phyloP scores from a whole-genome alignment of 1,140 invertebrate species.

The Oppia nitens region DNA sequence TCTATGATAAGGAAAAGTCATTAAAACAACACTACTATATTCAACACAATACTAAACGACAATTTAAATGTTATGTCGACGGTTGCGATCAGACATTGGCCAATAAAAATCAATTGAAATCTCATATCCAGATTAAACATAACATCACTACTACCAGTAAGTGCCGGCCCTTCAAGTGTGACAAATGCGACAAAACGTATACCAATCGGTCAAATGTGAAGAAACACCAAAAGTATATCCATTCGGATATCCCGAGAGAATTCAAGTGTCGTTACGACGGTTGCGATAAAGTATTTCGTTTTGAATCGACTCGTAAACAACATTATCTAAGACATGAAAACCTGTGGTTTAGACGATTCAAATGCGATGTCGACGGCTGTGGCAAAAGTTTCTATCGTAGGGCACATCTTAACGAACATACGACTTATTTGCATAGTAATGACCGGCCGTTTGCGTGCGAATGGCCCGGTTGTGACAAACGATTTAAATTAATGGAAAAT shows the following conservation, averaged over 20 bases:
- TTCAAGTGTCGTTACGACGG: neutral
- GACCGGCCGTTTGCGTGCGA: neutral
- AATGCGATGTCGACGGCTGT: neutral
- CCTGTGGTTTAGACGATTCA: neutral
- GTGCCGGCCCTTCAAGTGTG: neutral
- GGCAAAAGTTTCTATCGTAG: neutral
- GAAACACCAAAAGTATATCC: neutral
- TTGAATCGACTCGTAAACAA: neutral
- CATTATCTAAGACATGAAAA: neutral
- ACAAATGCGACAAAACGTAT: neutral
- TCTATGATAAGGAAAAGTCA: neutral
- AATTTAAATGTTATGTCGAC: conserved; percentile 9
- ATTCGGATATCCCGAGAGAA: neutral
- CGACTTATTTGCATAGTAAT: neutral
- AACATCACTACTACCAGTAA: no score
- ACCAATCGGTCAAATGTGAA: neutral
- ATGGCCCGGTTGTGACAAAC: neutral
- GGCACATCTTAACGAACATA: neutral
- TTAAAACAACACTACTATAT: neutral
- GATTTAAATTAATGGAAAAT: neutral
- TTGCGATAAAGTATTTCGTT: neutral
- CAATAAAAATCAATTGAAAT: no score
- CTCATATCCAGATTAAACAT: no score
- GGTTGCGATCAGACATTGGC: no score
- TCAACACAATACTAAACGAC: neutral